Evolutionary conservation across 1,140 invertebrate species (phyloP), one percentile per base, ranked within the genome.

Genomic region (Sycophaga agraensis): DNA sequence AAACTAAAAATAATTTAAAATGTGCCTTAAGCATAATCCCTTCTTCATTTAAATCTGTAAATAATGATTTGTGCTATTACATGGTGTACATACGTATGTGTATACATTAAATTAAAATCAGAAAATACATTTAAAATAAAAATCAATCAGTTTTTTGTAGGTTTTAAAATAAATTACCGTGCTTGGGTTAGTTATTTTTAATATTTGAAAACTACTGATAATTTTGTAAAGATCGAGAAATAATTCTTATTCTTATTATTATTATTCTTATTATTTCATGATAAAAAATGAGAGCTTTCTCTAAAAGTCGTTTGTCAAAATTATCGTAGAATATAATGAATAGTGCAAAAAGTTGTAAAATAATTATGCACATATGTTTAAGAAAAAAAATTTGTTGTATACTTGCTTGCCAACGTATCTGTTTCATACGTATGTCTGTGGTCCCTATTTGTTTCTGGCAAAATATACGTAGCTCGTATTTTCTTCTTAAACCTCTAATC

Each of bases 361-460:
- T 59, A 54, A 46, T 59, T 28, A 54, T 24, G 37, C 35, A 60
- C 59, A 48, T 64, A 5, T 28, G 24, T 59, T 60, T 28, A 31
- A 59, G 22, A 65, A 14, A 46, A 64, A n/a, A 42, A 50, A 42
- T 56, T 63, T 37, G 39, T 51, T 58, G 42, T 54, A 34, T 54
- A 64, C 51, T 58, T 64, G 62, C 62, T 64, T 64, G 62, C 46
- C 55, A 45, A 64, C 50, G 55, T 64, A 64, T 59, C 53, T 64
- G 62, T 64, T 64, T 59, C 42, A 58, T 53, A 58, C 26, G 19
- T 64, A 54, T 64, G 49, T 64, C 42, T 59, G 62, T 64, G 40
- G 50, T 48, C 42, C 62, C 48, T 64, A 49, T 48, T 37, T 64
- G 56, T 59, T 58, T 39, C 39, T 58, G 34, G 12, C 56, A 45